A percentile compares a stretch with the other conserved stretches of the same genome.
Evolutionary conservation across 1,140 invertebrate genomes (phyloP).

Genomic region (Cherax destructor): DNA sequence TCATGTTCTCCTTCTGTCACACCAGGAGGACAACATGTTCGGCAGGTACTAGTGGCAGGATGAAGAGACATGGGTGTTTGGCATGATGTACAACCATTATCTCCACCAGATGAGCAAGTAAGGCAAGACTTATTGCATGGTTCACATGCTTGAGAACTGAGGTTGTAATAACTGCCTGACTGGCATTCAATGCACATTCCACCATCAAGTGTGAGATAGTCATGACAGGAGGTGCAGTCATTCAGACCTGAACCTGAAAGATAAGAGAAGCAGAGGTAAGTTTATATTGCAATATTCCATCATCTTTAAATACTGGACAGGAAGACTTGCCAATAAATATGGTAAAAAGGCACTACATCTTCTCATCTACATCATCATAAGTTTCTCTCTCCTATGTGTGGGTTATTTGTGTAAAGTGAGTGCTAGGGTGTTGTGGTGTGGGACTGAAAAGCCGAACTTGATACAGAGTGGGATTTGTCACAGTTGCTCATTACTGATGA

Average conservation of each 20-base stretch:
- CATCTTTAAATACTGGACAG: too few relatives aligned
- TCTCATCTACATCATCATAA: too few relatives aligned
- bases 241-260: constrained; percentile 49
- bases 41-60: constrained; percentile 49
- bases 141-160: constrained; percentile 40
- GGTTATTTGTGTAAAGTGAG: too few relatives aligned
- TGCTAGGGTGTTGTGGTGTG: too few relatives aligned
- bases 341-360: too few relatives aligned
- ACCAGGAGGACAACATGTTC: constrained; percentile 54
- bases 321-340: too few relatives aligned
- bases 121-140: constrained; percentile 36
- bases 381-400: too few relatives aligned
- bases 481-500: too few relatives aligned
- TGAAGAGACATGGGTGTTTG: constrained; percentile 50
- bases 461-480: too few relatives aligned
- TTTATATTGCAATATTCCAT: too few relatives aligned
- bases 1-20: constrained; percentile 31
- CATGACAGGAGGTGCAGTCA: constrained; percentile 57
- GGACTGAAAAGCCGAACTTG: too few relatives aligned
- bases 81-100: constrained; percentile 55
- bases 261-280: not conserved
- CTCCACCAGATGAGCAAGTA: constrained; percentile 53
- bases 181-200: constrained; percentile 62
- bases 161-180: constrained; percentile 55
- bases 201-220: constrained; percentile 58